Evolutionary conservation across 2,797 vertebrate species (phyloP).

Genomic region (Aphelocoma californica): DNA sequence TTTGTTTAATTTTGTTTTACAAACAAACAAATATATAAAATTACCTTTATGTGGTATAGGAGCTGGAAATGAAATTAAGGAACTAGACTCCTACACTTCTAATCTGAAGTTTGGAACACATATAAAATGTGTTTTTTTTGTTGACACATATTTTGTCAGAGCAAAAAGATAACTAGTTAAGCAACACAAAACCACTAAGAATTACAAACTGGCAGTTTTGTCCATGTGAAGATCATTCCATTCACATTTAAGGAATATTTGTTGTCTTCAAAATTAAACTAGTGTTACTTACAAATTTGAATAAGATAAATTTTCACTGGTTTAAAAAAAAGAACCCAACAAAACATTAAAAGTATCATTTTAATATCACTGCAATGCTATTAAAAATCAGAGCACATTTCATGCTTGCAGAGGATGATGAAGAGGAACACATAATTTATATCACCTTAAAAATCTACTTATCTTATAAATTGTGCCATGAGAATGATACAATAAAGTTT

Average conservation of each 20-base stretch:
- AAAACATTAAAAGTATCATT: not conserved
- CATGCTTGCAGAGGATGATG: not conserved
- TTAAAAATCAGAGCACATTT: not conserved
- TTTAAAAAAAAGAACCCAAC: not conserved
- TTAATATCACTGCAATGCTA: not conserved
- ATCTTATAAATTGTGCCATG: not conserved
- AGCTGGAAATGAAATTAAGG: not conserved
- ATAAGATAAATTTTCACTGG: not conserved
- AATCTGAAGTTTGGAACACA: not conserved
- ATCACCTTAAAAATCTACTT: not conserved
- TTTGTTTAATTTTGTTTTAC: not conserved
- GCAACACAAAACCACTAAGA: not conserved
- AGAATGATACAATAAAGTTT: not conserved
- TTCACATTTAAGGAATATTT: not conserved
- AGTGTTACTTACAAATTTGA: not conserved
- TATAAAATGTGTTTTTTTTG: not conserved
- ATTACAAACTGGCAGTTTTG: not conserved
- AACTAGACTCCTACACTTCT: not conserved
- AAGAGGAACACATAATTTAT: not conserved
- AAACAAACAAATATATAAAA: not conserved
- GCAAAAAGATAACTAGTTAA: not conserved
- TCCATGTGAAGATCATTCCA: not conserved
- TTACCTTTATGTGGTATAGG: not conserved
- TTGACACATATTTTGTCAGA: not conserved
- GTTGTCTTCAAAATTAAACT: not conserved